These are phyloP conservation scores for Bombyx mandarina DNA, from an alignment of 1,140 invertebrate species.

Conservation along the genomic window DNA sequence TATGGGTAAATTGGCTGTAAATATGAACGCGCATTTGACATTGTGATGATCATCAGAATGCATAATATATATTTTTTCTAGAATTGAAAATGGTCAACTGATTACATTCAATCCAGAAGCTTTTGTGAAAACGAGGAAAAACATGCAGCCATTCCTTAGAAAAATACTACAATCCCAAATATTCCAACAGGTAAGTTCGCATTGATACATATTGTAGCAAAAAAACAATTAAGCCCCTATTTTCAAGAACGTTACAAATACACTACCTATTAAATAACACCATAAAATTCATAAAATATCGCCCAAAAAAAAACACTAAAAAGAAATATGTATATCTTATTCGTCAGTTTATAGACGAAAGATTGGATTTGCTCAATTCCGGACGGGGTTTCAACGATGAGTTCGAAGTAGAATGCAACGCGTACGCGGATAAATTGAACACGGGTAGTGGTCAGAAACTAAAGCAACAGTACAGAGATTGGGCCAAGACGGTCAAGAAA, in stretches of 20 bases:
- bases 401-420: slow-evolving; percentile 92
- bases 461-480: slow-evolving; percentile 85
- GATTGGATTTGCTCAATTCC: slow-evolving; percentile 89
- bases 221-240: too few species aligned
- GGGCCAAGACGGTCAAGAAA: slow-evolving; percentile 71
- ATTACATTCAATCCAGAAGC: slow-evolving; percentile 90
- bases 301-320: too few species aligned
- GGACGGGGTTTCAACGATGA: slow-evolving; percentile 93
- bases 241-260: too few species aligned
- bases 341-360: slow-evolving; percentile 90
- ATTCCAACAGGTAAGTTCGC: slow-evolving; percentile 85
- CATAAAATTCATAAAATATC: too few species aligned
- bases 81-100: slow-evolving; percentile 80
- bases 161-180: slow-evolving; percentile 95
- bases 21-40: too few species aligned
- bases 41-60: too few species aligned
- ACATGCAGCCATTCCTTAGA: slow-evolving; percentile 89
- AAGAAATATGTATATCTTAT: too few species aligned
- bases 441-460: slow-evolving; percentile 50
- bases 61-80: slow-evolving; percentile 13
- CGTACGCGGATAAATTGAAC: slow-evolving; percentile 83
- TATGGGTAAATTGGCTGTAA: too few species aligned
- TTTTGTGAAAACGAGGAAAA: slow-evolving; percentile 86
- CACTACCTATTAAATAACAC: too few species aligned
- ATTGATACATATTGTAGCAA: too few species aligned